Conservation (phyloP, 1,140 invertebrate genomes). For the Maconellicoccus hirsutus region DNA sequence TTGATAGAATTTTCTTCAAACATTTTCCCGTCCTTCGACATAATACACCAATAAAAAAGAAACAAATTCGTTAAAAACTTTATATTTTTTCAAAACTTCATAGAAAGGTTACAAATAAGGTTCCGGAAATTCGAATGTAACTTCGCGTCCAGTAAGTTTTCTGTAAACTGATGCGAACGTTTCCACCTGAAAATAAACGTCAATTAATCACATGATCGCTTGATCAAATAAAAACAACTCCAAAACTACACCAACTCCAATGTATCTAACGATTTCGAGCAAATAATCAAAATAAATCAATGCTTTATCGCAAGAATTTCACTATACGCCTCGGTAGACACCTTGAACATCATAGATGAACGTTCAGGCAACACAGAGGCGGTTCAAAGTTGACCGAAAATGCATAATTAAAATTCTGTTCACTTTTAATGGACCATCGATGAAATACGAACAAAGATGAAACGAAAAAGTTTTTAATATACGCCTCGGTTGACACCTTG, state of each 20-base stretch:
- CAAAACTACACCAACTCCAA: not conserved
- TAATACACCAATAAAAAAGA: too few species aligned
- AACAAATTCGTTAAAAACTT: too few species aligned
- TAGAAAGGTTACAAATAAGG: constrained; percentile 65
- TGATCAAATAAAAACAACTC: constrained; percentile 27
- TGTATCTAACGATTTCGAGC: not conserved
- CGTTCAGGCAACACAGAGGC: not conserved
- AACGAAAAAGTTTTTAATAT: constrained; percentile 5
- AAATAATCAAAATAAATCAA: not conserved
- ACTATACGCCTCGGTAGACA: not conserved
- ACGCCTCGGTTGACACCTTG: not conserved
- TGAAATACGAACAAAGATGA: not conserved
- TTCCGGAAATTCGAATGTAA: constrained; percentile 98
- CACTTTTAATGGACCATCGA: not conserved
- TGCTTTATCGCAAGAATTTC: not conserved
- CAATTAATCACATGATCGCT: too few species aligned
- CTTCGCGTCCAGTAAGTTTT: constrained; percentile 96
- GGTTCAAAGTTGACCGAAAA: not conserved
- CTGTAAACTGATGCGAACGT: constrained; percentile 98
- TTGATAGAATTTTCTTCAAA: too few species aligned
- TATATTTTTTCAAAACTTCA: not conserved
- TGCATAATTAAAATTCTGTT: not conserved
- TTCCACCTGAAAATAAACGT: constrained; percentile 69
- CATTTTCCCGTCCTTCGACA: too few species aligned
- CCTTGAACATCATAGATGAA: not conserved